Evolutionary conservation across 2,888 invertebrate species (phyloP), one percentile per base, ranked within the genome.

Genomic region (Apamea anceps): DNA sequence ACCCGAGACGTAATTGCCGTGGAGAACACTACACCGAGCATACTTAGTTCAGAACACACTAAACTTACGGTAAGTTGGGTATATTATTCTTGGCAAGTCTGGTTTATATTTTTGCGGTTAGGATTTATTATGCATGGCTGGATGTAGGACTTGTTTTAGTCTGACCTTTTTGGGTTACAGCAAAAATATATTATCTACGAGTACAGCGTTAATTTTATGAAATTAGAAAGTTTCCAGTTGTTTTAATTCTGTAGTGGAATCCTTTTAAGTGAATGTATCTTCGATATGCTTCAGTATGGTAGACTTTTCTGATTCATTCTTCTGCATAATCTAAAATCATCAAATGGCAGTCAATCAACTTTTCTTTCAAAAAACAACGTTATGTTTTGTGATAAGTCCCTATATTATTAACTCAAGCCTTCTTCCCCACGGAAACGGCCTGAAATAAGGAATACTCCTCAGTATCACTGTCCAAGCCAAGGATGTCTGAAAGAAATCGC

Each of bases 1-100:
- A 89, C 90, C n/a, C 85, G 89, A 12, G 90, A 89, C 66, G 82
- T 80, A 68, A 84, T 89, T 66, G 81, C 85, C 1, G 67, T 77
- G 6, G 85, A 84, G 66, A 80, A 77, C 45, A 77, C 90, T 28
- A 90, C 89, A 75, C 88, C 86, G 0, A 83, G 63, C 66, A 68
- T 84, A 73, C 74, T 88, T 45, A 82, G 32, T 62, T 21, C 67
- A n/a, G 25, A 78, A 51, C 79, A 82, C 42, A 67, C 71, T 66
- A 88, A 90, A 79, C 80, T 90, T 13, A 63, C 80, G 68, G 91
- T 91, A 81, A 90, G 88, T 78, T 75, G n/a, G 32, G 4, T 54
- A 54, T 72, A 75, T 86, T 78, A 76, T 68, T 82, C 72, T 71
- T 66, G n/a, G 57, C 42, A 28, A 76, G 62, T 48, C 85, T 85